A percentile compares a stretch with the other conserved stretches of the same genome.
Conservation (phyloP, 2,797 vertebrate genomes). For the Melanotaenia pygmaea region DNA sequence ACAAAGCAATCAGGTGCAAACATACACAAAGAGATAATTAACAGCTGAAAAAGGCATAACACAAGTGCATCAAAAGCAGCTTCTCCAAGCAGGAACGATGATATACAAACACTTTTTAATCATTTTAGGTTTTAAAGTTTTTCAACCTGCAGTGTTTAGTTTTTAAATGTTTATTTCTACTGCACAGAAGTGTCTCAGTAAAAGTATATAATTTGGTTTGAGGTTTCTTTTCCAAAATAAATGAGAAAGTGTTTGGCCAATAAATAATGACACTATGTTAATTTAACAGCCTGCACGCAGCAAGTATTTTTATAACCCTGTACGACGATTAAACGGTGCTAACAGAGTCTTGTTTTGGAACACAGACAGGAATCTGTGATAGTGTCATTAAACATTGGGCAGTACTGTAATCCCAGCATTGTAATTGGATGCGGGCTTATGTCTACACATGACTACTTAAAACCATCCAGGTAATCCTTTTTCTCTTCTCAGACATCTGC, state of each 20-base stretch:
- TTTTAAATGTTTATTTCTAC: no score
- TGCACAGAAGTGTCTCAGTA: no score
- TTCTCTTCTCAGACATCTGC: constrained; percentile 74
- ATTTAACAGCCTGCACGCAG: not conserved
- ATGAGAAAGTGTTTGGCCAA: not conserved
- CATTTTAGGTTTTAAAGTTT: no score
- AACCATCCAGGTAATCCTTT: constrained; percentile 82
- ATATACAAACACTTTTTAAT: no score
- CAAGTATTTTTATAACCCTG: not conserved
- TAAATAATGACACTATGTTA: not conserved
- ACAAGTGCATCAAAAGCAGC: no score
- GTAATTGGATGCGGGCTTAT: constrained; percentile 84
- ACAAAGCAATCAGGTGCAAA: no score
- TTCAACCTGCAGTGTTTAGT: no score
- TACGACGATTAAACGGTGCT: not conserved
- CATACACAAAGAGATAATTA: no score
- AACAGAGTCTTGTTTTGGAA: not conserved
- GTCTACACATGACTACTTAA: constrained; percentile 83
- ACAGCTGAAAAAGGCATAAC: no score
- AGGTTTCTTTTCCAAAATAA: no score
- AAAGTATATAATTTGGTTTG: no score
- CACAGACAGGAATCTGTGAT: constrained; percentile 10
- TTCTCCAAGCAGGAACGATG: no score
- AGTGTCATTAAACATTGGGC: constrained; percentile 22
- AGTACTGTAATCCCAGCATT: constrained; percentile 70